phyloP scores from a whole-genome alignment of 2,797 vertebrate species.

The Huso huso region DNA sequence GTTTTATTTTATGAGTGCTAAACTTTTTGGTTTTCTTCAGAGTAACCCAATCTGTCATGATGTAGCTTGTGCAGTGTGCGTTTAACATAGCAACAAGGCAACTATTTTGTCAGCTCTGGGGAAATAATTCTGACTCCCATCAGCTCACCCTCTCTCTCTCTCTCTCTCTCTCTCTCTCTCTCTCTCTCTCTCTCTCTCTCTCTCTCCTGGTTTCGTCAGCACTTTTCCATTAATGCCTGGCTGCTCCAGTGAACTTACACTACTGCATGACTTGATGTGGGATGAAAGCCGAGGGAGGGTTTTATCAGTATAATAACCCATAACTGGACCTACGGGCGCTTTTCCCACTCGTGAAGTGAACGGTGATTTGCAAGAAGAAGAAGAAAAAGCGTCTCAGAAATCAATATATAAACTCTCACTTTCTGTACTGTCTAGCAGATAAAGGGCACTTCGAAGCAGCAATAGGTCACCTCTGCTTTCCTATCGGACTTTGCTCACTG shows the following conservation, averaged over 20 bases:
- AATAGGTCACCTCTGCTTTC: slow-evolving; percentile 54
- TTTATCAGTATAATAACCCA: slow-evolving; percentile 37
- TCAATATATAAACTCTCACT: slow-evolving; percentile 51
- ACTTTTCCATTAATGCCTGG: slow-evolving; percentile 42
- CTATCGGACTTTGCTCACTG: slow-evolving; percentile 53
- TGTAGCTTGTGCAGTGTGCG: slow-evolving; percentile 23
- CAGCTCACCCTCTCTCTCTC: slow-evolving; percentile 17
- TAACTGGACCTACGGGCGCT: slow-evolving; percentile 32
- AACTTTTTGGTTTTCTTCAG: slow-evolving; percentile 29
- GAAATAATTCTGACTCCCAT: slow-evolving; percentile 20
- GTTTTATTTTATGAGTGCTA: too few relatives aligned
- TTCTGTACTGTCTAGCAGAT: slow-evolving; percentile 43
- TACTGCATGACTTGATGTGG: slow-evolving; percentile 46
- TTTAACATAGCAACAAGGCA: slow-evolving; percentile 7
- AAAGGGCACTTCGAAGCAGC: slow-evolving; percentile 43
- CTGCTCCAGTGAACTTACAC: slow-evolving; percentile 32
- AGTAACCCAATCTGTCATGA: slow-evolving; percentile 48
- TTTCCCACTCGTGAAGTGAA: slow-evolving; percentile 45
- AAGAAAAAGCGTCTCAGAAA: slow-evolving; percentile 43
- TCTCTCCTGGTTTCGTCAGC: slow-evolving; percentile 26
- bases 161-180: slow-evolving; percentile 14
- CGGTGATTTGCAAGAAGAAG: slow-evolving; percentile 57
- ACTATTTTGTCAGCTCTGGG: slow-evolving; percentile 24
- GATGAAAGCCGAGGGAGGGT: slow-evolving; percentile 59
- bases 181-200: slow-evolving; percentile 19